These are phyloP conservation scores for Ormia ochracea DNA, from an alignment of 2,888 invertebrate species.

Conservation along the genomic window DNA sequence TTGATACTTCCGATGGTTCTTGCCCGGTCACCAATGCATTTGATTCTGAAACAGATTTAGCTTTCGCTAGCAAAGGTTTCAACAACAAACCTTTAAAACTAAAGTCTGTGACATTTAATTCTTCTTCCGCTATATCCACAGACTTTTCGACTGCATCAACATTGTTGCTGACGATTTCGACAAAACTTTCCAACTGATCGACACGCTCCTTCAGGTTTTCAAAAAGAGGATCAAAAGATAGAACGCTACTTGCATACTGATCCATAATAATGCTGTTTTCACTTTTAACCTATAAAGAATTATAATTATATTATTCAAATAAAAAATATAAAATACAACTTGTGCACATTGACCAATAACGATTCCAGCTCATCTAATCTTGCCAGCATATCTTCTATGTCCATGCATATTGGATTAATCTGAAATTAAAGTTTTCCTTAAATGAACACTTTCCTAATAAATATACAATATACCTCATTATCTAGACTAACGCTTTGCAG, in stretches of 20 bases:
- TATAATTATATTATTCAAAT: neutral
- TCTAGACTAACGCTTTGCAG: slow-evolving; percentile 78
- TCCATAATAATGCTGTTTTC: slow-evolving; percentile 72
- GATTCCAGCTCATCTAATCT: slow-evolving; percentile 82
- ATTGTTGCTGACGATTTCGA: slow-evolving; percentile 79
- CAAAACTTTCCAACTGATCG: slow-evolving; percentile 78
- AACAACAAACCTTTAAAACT: slow-evolving; percentile 79
- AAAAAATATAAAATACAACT: neutral
- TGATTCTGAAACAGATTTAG: slow-evolving; percentile 61
- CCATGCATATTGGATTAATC: slow-evolving; percentile 80
- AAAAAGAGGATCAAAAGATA: slow-evolving; percentile 79
- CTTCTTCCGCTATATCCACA: slow-evolving; percentile 80
- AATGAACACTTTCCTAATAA: neutral
- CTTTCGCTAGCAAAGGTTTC: slow-evolving; percentile 79
- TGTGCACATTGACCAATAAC: slow-evolving; percentile 79
- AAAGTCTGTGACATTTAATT: slow-evolving; percentile 80
- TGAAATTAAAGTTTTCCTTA: slow-evolving; percentile 41
- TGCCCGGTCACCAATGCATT: slow-evolving; percentile 30
- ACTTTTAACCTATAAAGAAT: slow-evolving; percentile 69
- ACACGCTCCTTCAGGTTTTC: slow-evolving; percentile 79
- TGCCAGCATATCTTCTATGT: slow-evolving; percentile 83
- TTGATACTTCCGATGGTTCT: slow-evolving; percentile 26
- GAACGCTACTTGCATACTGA: slow-evolving; percentile 78
- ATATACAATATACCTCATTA: slow-evolving; percentile 76
- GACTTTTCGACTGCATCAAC: slow-evolving; percentile 79